A percentile compares a stretch with the other conserved stretches of the same genome.
Conservation (phyloP, 2,113 vertebrate genomes). For the Gasterosteus aculeatus region DNA sequence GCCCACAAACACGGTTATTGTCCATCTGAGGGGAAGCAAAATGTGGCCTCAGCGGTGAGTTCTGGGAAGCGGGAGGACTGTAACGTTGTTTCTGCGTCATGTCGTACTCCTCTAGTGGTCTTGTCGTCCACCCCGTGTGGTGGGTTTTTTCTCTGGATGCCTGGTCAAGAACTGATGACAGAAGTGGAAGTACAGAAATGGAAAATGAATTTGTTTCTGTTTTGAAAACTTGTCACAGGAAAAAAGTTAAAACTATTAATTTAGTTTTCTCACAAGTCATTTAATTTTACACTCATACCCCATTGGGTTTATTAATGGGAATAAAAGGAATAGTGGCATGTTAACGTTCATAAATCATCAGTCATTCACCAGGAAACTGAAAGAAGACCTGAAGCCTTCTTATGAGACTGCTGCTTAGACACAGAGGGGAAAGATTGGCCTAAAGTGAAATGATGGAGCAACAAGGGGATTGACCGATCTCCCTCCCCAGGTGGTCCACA, state of each 20-base stretch:
- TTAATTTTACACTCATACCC: no score
- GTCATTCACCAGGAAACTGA: background rate
- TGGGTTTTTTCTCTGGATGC: background rate
- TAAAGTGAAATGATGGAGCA: conserved; percentile 1
- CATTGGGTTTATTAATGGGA: no score
- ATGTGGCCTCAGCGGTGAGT: background rate
- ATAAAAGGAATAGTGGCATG: no score
- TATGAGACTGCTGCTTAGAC: background rate
- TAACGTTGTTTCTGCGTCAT: background rate
- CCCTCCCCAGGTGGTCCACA: background rate
- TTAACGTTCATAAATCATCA: no score
- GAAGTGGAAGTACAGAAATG: background rate
- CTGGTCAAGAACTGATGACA: background rate
- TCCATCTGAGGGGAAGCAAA: background rate
- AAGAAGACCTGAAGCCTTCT: background rate
- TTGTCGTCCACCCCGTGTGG: background rate
- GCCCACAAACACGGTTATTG: background rate
- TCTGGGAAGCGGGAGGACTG: background rate
- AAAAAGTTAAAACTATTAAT: no score
- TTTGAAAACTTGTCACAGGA: no score
- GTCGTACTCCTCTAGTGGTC: background rate
- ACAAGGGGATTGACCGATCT: background rate
- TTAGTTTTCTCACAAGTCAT: no score
- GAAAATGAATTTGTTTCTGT: background rate
- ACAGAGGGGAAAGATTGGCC: background rate